Conservation (phyloP, 1,140 invertebrate genomes). For the Lepidurus couesii region DNA sequence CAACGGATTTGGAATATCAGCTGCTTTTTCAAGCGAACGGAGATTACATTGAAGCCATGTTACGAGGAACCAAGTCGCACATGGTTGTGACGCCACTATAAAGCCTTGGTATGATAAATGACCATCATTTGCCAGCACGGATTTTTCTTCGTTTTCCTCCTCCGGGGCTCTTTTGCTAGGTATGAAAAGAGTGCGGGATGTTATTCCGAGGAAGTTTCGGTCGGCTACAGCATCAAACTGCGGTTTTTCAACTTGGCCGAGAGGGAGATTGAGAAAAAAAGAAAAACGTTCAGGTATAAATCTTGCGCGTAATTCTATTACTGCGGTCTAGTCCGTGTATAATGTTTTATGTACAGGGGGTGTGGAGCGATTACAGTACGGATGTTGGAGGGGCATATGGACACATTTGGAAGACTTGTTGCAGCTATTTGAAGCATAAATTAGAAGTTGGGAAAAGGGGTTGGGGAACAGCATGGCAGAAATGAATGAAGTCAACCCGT, state of each 20-base stretch:
- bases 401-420: conserved; percentile 22
- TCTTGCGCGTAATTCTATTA: background rate
- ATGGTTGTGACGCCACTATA: conserved; percentile 14
- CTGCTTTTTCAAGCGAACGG: background rate
- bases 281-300: background rate
- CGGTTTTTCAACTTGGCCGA: background rate
- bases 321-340: conserved; percentile 11
- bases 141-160: background rate
- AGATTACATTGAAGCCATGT: background rate
- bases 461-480: background rate
- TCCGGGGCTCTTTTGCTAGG: background rate
- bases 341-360: conserved; percentile 19
- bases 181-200: background rate
- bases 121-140: background rate
- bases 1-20: background rate
- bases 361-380: conserved; percentile 8
- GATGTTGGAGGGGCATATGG: conserved; percentile 8
- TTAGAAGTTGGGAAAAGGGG: background rate
- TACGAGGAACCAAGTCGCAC: conserved; percentile 1
- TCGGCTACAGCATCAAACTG: background rate
- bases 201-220: background rate
- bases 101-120: conserved; percentile 9
- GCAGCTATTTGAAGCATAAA: conserved; percentile 13
- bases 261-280: background rate
- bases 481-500: too few relatives aligned